A percentile compares a stretch with the other conserved stretches of the same genome.
Conservation (phyloP, 2,113 vertebrate species). For the Clarias magur region DNA sequence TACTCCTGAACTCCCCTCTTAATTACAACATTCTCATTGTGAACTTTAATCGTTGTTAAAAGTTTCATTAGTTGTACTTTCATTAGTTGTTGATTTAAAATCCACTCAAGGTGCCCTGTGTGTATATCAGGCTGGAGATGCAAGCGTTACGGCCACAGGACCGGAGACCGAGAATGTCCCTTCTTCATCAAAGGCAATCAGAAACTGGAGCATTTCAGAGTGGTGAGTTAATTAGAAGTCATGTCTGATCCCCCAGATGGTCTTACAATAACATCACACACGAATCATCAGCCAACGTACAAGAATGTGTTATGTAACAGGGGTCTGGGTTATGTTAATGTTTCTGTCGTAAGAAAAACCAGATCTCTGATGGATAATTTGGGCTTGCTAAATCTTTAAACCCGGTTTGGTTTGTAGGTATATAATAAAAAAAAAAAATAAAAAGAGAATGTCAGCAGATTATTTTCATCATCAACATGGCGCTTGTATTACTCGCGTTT, state of each 20-base stretch:
- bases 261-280: neutral
- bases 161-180: constrained; percentile 92
- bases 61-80: neutral
- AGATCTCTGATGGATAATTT: neutral
- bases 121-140: constrained; percentile 89
- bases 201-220: constrained; percentile 96
- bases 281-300: neutral
- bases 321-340: neutral
- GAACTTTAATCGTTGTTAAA: neutral
- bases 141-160: constrained; percentile 94
- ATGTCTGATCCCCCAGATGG: neutral
- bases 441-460: neutral
- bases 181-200: constrained; percentile 99
- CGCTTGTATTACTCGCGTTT: too few relatives aligned
- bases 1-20: neutral
- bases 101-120: neutral
- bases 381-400: too few relatives aligned
- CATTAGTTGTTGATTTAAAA: neutral
- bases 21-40: neutral
- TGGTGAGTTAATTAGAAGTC: constrained; percentile 78
- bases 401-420: neutral
- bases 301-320: neutral
- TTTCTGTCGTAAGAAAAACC: neutral
- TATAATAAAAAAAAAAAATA: neutral
- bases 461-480: neutral